Percentiles rank a stretch among this genome's conserved stretches.
phyloP scores from a whole-genome alignment of 2,888 invertebrate species.

The Agrochola litura region DNA sequence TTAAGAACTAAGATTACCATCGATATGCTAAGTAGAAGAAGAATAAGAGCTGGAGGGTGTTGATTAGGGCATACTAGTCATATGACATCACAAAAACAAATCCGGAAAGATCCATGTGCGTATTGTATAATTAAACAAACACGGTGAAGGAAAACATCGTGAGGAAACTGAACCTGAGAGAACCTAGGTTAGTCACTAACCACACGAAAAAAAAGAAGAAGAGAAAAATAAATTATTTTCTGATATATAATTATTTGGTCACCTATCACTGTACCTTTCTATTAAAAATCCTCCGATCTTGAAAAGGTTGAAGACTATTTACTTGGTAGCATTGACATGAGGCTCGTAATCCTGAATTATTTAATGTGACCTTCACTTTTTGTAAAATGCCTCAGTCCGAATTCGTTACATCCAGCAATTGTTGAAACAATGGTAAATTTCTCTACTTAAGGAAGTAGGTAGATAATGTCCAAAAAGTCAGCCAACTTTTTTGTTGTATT shows the following conservation, averaged over 20 bases:
- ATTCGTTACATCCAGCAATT: slow-evolving; percentile 25
- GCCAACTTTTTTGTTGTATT: slow-evolving; percentile 57
- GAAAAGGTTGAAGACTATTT: not conserved
- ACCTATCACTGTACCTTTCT: not conserved
- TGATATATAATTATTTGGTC: not conserved
- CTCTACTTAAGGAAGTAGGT: slow-evolving; percentile 41
- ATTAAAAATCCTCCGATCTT: not conserved
- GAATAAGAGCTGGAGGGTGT: not conserved
- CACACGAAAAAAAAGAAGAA: too few species aligned
- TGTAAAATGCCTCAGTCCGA: slow-evolving; percentile 4
- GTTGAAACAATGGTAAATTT: slow-evolving; percentile 64
- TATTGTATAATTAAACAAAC: too few species aligned
- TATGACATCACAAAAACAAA: not conserved
- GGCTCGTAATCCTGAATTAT: slow-evolving; percentile 8
- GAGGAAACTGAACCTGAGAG: too few species aligned
- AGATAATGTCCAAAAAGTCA: slow-evolving; percentile 38
- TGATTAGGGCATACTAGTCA: not conserved
- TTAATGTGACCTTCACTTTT: slow-evolving; percentile 17
- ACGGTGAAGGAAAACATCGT: too few species aligned
- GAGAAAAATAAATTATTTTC: too few species aligned
- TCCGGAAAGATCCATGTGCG: too few species aligned
- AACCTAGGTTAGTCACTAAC: too few species aligned
- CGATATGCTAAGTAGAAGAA: not conserved
- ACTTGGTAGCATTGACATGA: not conserved
- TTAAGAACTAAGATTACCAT: not conserved